Base-by-base conservation (phyloP, 2,888 invertebrate genomes). In the Pseudococcus longispinus region DNA sequence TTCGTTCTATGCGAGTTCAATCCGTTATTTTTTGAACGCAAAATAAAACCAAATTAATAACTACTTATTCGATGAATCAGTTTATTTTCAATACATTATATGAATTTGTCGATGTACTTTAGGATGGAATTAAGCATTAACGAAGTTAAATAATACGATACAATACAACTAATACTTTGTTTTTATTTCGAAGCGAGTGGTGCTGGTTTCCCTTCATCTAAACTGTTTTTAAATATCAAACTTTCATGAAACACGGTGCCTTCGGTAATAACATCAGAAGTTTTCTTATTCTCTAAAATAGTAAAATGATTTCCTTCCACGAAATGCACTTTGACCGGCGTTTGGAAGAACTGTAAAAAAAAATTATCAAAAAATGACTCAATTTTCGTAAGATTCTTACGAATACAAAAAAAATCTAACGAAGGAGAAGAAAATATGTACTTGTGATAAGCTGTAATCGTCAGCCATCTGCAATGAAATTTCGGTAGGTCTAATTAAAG, bases 291-390 rank as follows among this genome's bases (percentile, higher is more conserved):
- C 18, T 95, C 93, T 89, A 95, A 90, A 89, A 96, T 94, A 65
- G 93, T 93, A 0, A 93, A 90, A 89, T 96, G 96, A 90, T 94
- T 94, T 13, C 95, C 96, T 89, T 95, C 94, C n/a, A 95, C 91
- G 82, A 92, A 92, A 89, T 93, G 92, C 0, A 95, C 91, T 0
- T 92, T 92, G 0, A 95, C 92, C 2, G 91, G 91, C 0, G 92
- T 91, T 37, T 92, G 92, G 0, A 94, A 93, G 32, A 92, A 90
- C 90, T 92, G 89, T 11, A 80, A 55, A 42, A 26, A 44, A 55
- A 0, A 2, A 37, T 37, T 37, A 9, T 8, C 0, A 4, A 37
- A 37, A 8, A 37, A 37, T 37, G 4, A 37, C 5, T 37, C 8
- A 37, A 6, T 6, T 32, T 32, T 32, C 32, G 32, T 32, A 32